Conservation (phyloP, 2,888 invertebrate species). For the Brachypalpus laphriformis region DNA sequence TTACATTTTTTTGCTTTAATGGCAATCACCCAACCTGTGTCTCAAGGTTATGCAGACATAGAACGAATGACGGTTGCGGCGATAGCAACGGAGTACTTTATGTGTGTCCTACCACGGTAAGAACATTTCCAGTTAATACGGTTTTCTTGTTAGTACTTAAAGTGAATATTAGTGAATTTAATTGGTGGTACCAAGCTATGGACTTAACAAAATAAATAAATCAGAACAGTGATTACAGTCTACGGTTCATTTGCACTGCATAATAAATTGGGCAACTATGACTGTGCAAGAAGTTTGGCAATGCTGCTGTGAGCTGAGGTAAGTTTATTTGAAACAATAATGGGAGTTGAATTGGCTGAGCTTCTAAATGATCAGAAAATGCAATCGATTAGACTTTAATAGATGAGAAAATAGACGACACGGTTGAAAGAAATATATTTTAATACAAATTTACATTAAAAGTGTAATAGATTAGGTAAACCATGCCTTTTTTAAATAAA, state of each 20-base stretch:
- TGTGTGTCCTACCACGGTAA: constrained; percentile 18
- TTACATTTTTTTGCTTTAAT: not conserved
- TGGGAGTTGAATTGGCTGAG: no score
- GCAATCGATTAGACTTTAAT: no score
- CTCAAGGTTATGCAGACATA: constrained; percentile 63
- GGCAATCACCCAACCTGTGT: constrained; percentile 41
- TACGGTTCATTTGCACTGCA: constrained; percentile 46
- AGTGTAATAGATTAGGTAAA: no score
- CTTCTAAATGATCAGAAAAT: no score
- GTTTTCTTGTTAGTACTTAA: constrained; percentile 41
- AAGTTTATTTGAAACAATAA: not conserved
- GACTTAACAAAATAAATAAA: constrained; percentile 18
- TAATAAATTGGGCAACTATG: constrained; percentile 42
- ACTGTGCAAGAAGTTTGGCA: not conserved
- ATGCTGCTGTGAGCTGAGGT: not conserved
- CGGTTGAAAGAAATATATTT: no score
- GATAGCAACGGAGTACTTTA: constrained; percentile 34
- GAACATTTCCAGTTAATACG: constrained; percentile 54
- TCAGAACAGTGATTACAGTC: constrained; percentile 45
- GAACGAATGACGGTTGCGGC: constrained; percentile 5
- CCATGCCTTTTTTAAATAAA: no score
- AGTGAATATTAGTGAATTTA: constrained; percentile 50
- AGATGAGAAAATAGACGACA: no score
- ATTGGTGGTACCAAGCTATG: constrained; percentile 35
- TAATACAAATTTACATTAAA: no score